phyloP scores from a whole-genome alignment of 2,113 vertebrate genomes.

The Sakesphorus luctuosus region DNA sequence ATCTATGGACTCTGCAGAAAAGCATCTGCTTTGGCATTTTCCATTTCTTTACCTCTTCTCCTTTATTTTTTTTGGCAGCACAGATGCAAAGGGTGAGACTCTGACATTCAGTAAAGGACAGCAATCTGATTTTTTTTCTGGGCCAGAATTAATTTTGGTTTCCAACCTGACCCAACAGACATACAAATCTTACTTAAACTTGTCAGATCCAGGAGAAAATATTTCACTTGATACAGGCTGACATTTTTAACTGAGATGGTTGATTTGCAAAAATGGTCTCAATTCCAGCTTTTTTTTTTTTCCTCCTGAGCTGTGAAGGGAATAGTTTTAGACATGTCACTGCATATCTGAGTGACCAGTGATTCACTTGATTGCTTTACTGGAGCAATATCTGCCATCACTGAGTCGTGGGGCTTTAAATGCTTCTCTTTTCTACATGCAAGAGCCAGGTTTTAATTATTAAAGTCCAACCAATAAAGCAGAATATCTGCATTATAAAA shows the following conservation, averaged over 20 bases:
- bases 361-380: background rate
- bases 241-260: conserved; percentile 25
- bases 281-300: background rate
- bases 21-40: background rate
- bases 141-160: conserved; percentile 33
- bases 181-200: conserved; percentile 61
- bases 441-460: background rate
- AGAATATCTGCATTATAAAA: background rate
- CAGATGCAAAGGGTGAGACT: background rate
- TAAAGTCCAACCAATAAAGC: background rate
- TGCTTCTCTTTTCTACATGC: background rate
- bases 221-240: background rate
- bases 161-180: conserved; percentile 8
- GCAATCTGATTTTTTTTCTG: conserved; percentile 38
- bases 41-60: background rate
- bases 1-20: background rate
- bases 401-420: background rate
- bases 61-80: background rate
- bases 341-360: background rate
- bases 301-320: background rate
- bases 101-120: conserved; percentile 46
- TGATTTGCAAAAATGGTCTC: conserved; percentile 12
- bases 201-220: conserved; percentile 23
- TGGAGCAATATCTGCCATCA: background rate
- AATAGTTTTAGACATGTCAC: background rate